Evolutionary conservation across 2,888 invertebrate genomes (phyloP), one percentile per base, ranked within the genome.

Genomic region (Machimus rusticus): DNA sequence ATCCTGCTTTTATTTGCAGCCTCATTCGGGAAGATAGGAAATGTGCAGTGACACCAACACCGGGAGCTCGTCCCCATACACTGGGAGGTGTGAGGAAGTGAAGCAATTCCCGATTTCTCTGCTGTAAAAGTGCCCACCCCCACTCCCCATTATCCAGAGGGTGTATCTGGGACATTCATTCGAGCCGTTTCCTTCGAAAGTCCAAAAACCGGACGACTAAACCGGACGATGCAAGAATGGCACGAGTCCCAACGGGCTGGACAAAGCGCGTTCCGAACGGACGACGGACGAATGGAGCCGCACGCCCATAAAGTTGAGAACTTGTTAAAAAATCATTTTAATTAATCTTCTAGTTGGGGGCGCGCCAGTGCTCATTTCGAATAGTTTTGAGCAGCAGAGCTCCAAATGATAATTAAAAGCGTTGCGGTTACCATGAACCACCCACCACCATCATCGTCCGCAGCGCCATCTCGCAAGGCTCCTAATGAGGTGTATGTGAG

Each of bases 251-350:
- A 74, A 16, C 12, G 8, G 16, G 14, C 46, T 6, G 78, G 14
- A 39, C 37, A 37, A 78, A n/a, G 78, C 34, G 37, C 39, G 28
- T 43, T 8, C 57, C 23, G 57, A 12, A 76, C 76, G 16, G 37
- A 76, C 76, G 23, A 76, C 76, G 16, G 37, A 76, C 76, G 76
- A 19, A 76, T 76, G 37, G 37, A 76, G n/a, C 51, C n/a, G n/a
- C n/a, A 76, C 78, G 14, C 39, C 46, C 78, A 78, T 43, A 43
- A 78, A 78, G 78, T 78, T 78, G 78, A 43, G 78, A 78, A 43
- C 78, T 78, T 39, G 78, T 78, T 78, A 78, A 78, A 78, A 78
- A 31, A 77, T 77, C 39, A 77, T 77, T 77, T 77, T 77, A 77
- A 77, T 77, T 77, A 77, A 77, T 77, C 39, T 37, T 39, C 37